Conservation (phyloP, 2,888 invertebrate genomes). For the Rhingia rostrata region DNA sequence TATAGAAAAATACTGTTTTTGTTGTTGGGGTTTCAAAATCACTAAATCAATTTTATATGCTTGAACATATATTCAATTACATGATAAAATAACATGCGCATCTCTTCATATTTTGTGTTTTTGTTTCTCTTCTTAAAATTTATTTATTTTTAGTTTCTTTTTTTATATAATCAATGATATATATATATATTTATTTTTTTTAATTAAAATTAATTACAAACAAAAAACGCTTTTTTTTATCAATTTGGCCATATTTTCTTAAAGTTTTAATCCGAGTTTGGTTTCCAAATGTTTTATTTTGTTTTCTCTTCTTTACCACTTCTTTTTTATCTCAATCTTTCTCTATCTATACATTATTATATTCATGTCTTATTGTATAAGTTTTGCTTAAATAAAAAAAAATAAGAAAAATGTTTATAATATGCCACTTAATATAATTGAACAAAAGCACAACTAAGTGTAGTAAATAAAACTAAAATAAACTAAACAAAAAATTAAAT, state of each 20-base stretch:
- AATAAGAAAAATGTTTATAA: conserved; percentile 6
- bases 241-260: conserved; percentile 66
- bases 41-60: conserved; percentile 65
- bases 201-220: conserved; percentile 66
- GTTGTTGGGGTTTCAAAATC: conserved; percentile 68
- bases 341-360: conserved; percentile 63
- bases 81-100: conserved; percentile 72
- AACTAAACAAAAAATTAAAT: conserved; percentile 38
- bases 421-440: conserved; percentile 41
- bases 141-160: conserved; percentile 48
- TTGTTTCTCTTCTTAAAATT: conserved; percentile 58
- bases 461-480: conserved; percentile 45
- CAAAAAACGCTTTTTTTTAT: conserved; percentile 40
- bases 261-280: conserved; percentile 27
- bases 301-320: conserved; percentile 22
- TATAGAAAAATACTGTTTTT: conserved; percentile 66
- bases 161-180: conserved; percentile 62
- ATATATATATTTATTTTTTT: conserved; percentile 52
- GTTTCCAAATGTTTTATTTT: conserved; percentile 44
- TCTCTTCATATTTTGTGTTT: conserved; percentile 18
- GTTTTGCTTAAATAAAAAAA: conserved; percentile 47
- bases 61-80: conserved; percentile 61
- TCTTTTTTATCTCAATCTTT: conserved; percentile 24
- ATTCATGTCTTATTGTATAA: conserved; percentile 57
- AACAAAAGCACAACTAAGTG: conserved; percentile 62